Evolutionary conservation across 1,140 invertebrate species (phyloP).

Genomic region (Heliconius himera): DNA sequence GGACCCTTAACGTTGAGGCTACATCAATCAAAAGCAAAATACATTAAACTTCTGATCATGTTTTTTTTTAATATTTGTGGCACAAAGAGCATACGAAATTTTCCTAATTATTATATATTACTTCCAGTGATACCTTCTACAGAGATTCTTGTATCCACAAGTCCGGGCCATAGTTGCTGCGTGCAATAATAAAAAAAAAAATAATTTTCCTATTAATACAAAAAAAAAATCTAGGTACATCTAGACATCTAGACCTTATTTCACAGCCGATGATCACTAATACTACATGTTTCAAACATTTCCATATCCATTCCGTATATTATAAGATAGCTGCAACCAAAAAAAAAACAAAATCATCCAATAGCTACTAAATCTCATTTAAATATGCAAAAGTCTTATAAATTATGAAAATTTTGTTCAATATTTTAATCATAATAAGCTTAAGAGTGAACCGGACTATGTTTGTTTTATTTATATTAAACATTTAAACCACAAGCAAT

Average conservation of each 20-base stretch:
- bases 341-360: constrained; percentile 50
- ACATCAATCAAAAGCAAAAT: constrained; percentile 36
- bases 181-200: constrained; percentile 68
- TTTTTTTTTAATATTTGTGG: constrained; percentile 40
- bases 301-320: constrained; percentile 78
- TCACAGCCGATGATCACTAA: constrained; percentile 74
- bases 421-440: too few relatives aligned
- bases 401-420: too few relatives aligned
- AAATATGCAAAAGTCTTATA: background rate
- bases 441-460: too few relatives aligned
- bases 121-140: constrained; percentile 79
- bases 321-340: constrained; percentile 79
- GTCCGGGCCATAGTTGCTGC: constrained; percentile 80
- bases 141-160: constrained; percentile 77
- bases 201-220: constrained; percentile 60
- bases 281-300: constrained; percentile 75
- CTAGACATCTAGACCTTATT: constrained; percentile 62
- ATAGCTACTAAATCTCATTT: constrained; percentile 21
- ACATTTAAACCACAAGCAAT: background rate
- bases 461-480: background rate
- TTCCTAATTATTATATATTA: constrained; percentile 63
- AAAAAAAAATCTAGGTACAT: constrained; percentile 54
- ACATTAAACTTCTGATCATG: constrained; percentile 20
- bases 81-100: constrained; percentile 45
- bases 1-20: constrained; percentile 33